Percentiles rank a stretch among this genome's conserved stretches.
phyloP scores from a whole-genome alignment of 2,113 vertebrate genomes.

The Stercorarius parasiticus region DNA sequence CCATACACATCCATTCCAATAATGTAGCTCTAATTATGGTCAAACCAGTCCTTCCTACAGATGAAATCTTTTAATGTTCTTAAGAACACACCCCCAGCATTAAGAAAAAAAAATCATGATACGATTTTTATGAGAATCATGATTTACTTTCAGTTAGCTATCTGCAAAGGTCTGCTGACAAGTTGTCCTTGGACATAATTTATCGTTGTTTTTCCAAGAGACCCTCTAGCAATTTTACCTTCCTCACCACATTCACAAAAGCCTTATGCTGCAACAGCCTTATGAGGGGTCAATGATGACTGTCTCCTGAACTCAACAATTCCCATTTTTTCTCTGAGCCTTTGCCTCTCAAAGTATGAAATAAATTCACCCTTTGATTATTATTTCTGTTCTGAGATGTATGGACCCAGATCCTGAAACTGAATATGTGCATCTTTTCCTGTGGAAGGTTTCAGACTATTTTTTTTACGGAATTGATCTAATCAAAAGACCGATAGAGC shows the following conservation, averaged over 20 bases:
- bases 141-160: neutral
- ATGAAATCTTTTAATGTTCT: neutral
- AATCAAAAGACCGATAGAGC: neutral
- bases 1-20: neutral
- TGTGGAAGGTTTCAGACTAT: neutral
- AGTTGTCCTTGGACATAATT: neutral
- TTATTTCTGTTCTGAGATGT: neutral
- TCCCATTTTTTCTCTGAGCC: neutral
- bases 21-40: neutral
- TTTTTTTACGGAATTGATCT: neutral
- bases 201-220: neutral
- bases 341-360: neutral
- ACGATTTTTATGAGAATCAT: neutral
- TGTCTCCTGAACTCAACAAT: neutral
- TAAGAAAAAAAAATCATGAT: neutral
- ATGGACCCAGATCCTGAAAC: neutral
- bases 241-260: neutral
- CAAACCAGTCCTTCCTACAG: neutral
- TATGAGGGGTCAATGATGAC: neutral
- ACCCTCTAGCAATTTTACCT: neutral
- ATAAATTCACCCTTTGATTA: neutral
- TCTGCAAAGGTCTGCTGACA: neutral
- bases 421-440: neutral
- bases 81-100: neutral
- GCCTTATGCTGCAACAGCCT: neutral